Base-by-base conservation (phyloP, 35 echinoderm and acorn worm species). In the Heliocidaris erythrogramma region DNA sequence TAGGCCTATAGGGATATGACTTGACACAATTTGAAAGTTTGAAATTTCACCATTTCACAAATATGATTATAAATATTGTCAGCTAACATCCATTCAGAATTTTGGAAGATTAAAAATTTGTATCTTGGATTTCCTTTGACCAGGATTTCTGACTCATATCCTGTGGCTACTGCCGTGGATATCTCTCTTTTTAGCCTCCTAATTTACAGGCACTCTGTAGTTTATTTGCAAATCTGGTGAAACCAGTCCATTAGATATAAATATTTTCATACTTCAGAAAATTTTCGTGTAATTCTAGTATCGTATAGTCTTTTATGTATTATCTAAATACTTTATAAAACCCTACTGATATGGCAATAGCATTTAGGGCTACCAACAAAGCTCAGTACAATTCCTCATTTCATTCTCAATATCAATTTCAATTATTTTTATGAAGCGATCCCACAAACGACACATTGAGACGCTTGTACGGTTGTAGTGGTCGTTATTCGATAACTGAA, bases 61-160 rank as follows among this genome's bases (percentile, higher is more conserved):
- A 31, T 42, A 35, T 85, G 24, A 47, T 94, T 11, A 2, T 78
- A 5, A 94, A 21, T 85, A 31, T 35, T 49, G 69, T 30, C 69
- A 84, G 9, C 42, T 7, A 30, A 86, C 47, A 31, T 84, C 30
- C 85, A n/a, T 78, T 78, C 27, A 27, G 21, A 21, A 78, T n/a
- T 78, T 78, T 78, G 27, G 65, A 24, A 78, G 65, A 78, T 78
- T 78, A 78, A 78, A 78, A 78, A 78, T 78, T 78, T 78, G 65
- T 0, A 78, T 78, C 65, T 78, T 78, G 65, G 65, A 78, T 78
- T 78, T 78, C 65, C 65, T n/a, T 8, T 78, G 3, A 7, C 65
- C 5, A 69, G 60, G 13, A 78, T 78, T 56, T 27, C 65, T 78
- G 65, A 78, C 21, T 78, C 65, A 78, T 78, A 35, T 59, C 48